Base-by-base conservation (phyloP, 2,888 invertebrate species). In the Phragmatobia fuliginosa region DNA sequence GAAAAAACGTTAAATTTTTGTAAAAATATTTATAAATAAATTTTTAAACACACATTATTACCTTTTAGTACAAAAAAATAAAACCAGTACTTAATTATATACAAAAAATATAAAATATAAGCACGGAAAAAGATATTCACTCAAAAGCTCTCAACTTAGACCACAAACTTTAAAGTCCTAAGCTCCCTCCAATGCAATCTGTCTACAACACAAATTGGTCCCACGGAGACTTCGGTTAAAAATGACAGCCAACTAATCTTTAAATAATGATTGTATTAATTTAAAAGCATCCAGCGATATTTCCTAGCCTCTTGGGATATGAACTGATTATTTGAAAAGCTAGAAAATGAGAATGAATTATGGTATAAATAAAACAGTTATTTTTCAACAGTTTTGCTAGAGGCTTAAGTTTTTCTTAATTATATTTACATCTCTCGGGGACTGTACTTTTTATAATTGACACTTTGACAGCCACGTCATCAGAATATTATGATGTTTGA, bases 141-240 rank as follows among this genome's bases (percentile, higher is more conserved):
- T 8, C 60, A 52, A 14, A 36, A 68, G 60, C 71, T 66, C 41
- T 36, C 61, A 1, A 10, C 61, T 63, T 58, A 4, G 0, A 16
- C 66, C 62, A 56, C 14, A 66, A n/a, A 74, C 56, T 83, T 82
- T 83, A 79, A 83, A 83, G 62, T 74, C 36, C 56, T 75, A 78
- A 81, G 79, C 76, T 67, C 72, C 74, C 70, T 74, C 70, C 71
- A 59, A 0, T 62, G 25, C 64, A 77, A 75, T 76, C 78, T 77
- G 79, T 63, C 70, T 75, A 78, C 79, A 79, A 71, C 65, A 86
- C 86, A 91, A 91, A 91, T 91, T 91, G 91, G 89, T 82, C 88
- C 88, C 91, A 58, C 1, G 41, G 90, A 83, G 89, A 79, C 72
- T 66, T n/a, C 67, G 74, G 83, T 87, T 86, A 80, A 87, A 87